Conservation (phyloP, 2,888 invertebrate species). For the Dolichopus griseipennis region DNA sequence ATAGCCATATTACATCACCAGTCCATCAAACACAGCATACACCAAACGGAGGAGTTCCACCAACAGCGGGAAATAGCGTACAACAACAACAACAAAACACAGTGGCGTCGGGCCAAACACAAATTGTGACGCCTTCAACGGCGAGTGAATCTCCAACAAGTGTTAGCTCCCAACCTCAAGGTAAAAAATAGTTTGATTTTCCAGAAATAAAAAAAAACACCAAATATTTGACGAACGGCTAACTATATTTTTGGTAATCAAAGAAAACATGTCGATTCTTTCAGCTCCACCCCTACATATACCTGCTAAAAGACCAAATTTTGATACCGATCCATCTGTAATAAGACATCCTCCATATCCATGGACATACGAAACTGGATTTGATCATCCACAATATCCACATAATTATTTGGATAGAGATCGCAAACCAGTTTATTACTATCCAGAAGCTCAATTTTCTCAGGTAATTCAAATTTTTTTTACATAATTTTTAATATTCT, state of each 20-base stretch:
- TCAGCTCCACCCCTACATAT: slow-evolving; percentile 74
- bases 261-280: slow-evolving; percentile 49
- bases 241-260: slow-evolving; percentile 4
- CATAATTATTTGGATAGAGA: slow-evolving; percentile 42
- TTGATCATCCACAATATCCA: slow-evolving; percentile 39
- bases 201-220: neutral
- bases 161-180: slow-evolving; percentile 46
- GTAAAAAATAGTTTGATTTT: slow-evolving; percentile 29
- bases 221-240: neutral
- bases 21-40: slow-evolving; percentile 31
- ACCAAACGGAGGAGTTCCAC: slow-evolving; percentile 13
- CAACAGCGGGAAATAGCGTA: slow-evolving; percentile 13
- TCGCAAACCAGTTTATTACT: slow-evolving; percentile 43
- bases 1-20: slow-evolving; percentile 34
- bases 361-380: slow-evolving; percentile 42
- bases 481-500: too few species aligned
- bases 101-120: slow-evolving; percentile 43
- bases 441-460: slow-evolving; percentile 42
- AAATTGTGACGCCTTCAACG: slow-evolving; percentile 49
- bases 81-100: slow-evolving; percentile 35
- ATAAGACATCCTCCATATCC: slow-evolving; percentile 43
- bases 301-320: slow-evolving; percentile 71
- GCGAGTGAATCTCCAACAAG: slow-evolving; percentile 54
- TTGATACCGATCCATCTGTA: slow-evolving; percentile 44
- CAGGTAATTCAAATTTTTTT: slow-evolving; percentile 32